Conservation (phyloP, 2,113 vertebrate genomes). For the Rhinichthys klamathensis region DNA sequence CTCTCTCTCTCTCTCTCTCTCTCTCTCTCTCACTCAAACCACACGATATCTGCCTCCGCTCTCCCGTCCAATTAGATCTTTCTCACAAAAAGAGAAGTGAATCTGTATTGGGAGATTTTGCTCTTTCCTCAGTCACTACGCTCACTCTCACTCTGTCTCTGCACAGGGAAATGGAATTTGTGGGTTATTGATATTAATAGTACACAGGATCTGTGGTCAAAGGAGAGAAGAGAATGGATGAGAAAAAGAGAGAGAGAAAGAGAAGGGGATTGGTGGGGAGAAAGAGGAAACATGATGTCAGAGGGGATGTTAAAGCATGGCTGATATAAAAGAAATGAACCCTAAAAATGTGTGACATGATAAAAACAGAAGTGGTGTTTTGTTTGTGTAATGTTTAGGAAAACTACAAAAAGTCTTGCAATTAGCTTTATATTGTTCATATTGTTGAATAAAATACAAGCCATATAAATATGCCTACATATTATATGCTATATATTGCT, state of each 20-base stretch:
- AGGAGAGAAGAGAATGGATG: conserved; percentile 59
- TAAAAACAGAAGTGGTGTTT: neutral
- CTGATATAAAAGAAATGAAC: conserved; percentile 54
- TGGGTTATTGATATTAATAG: conserved; percentile 90
- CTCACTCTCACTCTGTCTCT: conserved; percentile 71
- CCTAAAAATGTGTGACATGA: neutral
- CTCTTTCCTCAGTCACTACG: conserved; percentile 58
- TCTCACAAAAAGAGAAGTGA: conserved; percentile 53
- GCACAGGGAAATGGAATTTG: conserved; percentile 84
- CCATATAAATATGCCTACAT: too few relatives aligned
- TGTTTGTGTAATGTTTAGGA: neutral
- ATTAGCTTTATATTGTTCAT: neutral
- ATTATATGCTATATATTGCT: too few relatives aligned
- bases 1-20: neutral
- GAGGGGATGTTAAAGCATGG: conserved; percentile 74
- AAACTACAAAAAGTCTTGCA: neutral
- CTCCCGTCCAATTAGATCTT: conserved; percentile 24
- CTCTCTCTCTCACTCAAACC: conserved; percentile 6
- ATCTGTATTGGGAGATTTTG: conserved; percentile 53
- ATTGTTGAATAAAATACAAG: too few relatives aligned
- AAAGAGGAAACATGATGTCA: conserved; percentile 80
- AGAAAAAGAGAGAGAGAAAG: conserved; percentile 66
- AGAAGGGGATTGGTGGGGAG: conserved; percentile 67
- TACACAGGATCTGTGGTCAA: conserved; percentile 79
- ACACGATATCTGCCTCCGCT: conserved; percentile 13